Evolutionary conservation across 2,797 vertebrate genomes (phyloP), one percentile per base, ranked within the genome.

Genomic region (Chiloscyllium punctatum): DNA sequence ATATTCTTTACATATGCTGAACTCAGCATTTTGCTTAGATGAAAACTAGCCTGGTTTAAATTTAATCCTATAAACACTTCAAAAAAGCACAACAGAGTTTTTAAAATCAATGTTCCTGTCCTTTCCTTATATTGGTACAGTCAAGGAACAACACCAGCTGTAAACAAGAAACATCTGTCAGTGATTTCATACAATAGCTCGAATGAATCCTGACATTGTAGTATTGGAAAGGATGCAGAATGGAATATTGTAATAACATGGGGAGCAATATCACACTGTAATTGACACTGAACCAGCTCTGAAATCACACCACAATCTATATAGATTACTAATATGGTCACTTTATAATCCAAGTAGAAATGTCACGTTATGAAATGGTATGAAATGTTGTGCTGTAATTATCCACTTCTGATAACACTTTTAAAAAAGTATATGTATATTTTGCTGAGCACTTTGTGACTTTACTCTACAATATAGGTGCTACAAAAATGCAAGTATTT

Each of bases 91-190:
- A 92, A 37, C 66, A 92, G 66, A 42, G n/a, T 42, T 68, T 25
- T 42, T 69, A 42, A 69, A 92, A 92, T 92, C 66, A 92, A 69
- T 92, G 27, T 92, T 23, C 68, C 90, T 92, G n/a, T 68, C 62
- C 66, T 42, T 69, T 92, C 23, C 90, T 92, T 62, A 69, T 66
- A 92, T n/a, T 69, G n/a, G 8, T 69, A n/a, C 51, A 18, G 33
- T 66, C 33, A n/a, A 91, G 88, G 57, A 66, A 33, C 13, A n/a
- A 21, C 90, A 92, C 15, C 62, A 92, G 90, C 90, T 69, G 62
- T 69, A 68, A 84, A 23, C 66, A 69, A 92, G 21, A 92, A 66
- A 37, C 66, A 92, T 90, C 66, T 92, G n/a, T 92, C n/a, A 92
- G n/a, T 92, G 62, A 69, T 42, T 92, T 92, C 62, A 69, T 1